Evolutionary conservation across 1,140 invertebrate species (phyloP), one percentile per base, ranked within the genome.

Genomic region (Drosophila sturtevanti): DNA sequence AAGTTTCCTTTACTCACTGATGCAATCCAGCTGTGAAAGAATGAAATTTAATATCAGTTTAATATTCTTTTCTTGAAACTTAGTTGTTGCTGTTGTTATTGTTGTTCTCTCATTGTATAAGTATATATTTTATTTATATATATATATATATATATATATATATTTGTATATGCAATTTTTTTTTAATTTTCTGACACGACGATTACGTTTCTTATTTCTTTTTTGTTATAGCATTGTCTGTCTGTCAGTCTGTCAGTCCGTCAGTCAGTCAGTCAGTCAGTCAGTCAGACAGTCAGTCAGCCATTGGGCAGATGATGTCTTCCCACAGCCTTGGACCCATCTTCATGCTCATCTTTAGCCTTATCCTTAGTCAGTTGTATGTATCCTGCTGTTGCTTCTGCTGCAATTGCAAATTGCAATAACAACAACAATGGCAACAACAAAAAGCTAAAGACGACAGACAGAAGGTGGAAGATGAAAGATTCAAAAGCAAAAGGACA

Each of bases 161-260:
- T 37, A 11, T 12, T 10, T 59, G 12, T 37, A 11, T 37, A 22
- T 37, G 37, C 9, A 27, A 7, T 55, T 55, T 56, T 34, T 34
- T 34, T 55, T 27, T 60, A 38, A 60, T 60, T 60, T 60, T 60
- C 58, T 60, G 58, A 60, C 58, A 60, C 58, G 35, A 60, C 58
- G 58, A 60, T 60, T 60, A 60, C 58, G 58, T 60, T 60, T 60
- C 37, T 37, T 60, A 60, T 60, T 60, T 60, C 58, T 60, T 41
- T 38, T 21, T 60, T 60, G 35, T 60, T 60, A 35, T 7, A 59
- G 12, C 35, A 37, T 60, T 58, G 55, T 58, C 31, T 35, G 54
- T 4, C 1, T 9, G 38, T 41, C 38, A 41, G 38, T 41, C 38
- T 14, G 37, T 31, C 27, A 3, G 27, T 6, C 27, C 3, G 27